A percentile compares a stretch with the other conserved stretches of the same genome.
phyloP scores from a whole-genome alignment of 2,113 vertebrate species.

The Lophotis ruficrista region DNA sequence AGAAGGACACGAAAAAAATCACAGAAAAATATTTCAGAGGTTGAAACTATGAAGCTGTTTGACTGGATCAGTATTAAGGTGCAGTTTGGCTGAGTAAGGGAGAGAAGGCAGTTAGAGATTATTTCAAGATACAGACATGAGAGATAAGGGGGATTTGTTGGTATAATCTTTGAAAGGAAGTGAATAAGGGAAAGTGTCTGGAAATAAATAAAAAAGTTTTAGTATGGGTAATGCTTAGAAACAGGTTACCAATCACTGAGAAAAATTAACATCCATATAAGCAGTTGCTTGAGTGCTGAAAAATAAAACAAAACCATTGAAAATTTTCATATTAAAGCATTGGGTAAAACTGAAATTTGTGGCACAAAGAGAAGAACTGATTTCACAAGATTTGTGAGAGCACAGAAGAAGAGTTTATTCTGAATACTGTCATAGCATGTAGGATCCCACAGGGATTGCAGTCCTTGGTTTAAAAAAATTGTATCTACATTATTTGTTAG shows the following conservation, averaged over 20 bases:
- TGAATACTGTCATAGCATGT: neutral
- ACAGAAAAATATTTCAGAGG: neutral
- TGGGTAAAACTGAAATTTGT: neutral
- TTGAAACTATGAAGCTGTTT: neutral
- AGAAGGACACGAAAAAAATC: neutral
- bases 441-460: rapidly evolving
- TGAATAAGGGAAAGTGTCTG: neutral
- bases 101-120: neutral
- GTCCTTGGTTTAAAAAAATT: neutral
- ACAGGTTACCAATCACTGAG: neutral
- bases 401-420: neutral
- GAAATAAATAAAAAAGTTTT: neutral
- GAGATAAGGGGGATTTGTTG: neutral
- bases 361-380: neutral
- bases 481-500: neutral
- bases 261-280: neutral
- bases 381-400: neutral
- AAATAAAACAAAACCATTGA: neutral
- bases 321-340: neutral
- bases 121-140: neutral
- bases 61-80: neutral
- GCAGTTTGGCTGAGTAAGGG: neutral
- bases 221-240: neutral
- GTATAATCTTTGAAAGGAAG: neutral
- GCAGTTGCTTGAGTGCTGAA: neutral